phyloP scores from a whole-genome alignment of 2,113 vertebrate genomes.

The Trematocara marginatum region DNA sequence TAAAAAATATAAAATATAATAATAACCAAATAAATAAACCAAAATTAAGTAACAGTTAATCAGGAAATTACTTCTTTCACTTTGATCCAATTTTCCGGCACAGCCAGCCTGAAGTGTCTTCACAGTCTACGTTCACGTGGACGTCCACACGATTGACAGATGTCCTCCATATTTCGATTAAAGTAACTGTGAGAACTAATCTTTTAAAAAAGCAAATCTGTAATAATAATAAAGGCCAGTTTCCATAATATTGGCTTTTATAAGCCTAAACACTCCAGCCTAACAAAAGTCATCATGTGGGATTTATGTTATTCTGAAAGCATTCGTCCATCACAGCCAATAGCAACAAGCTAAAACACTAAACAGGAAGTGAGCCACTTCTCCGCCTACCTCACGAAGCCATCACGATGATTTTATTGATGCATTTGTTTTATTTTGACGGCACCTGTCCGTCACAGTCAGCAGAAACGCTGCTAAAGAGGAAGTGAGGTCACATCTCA shows the following conservation, averaged over 20 bases:
- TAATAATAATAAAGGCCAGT: not conserved
- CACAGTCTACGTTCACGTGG: too few species aligned
- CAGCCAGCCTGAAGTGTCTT: too few species aligned
- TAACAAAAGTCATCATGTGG: not conserved
- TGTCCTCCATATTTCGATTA: too few species aligned
- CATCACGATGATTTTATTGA: accelerated
- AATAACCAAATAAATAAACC: not conserved
- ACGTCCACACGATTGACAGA: too few species aligned
- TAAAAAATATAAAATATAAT: too few species aligned
- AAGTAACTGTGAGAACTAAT: too few species aligned
- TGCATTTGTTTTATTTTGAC: accelerated
- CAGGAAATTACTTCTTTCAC: too few species aligned
- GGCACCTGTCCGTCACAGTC: not conserved
- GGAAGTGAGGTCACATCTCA: not conserved
- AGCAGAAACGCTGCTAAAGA: not conserved
- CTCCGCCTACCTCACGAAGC: not conserved
- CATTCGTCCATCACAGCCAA: accelerated
- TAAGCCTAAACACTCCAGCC: not conserved
- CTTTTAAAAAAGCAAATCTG: not conserved
- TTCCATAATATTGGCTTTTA: not conserved
- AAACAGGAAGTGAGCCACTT: not conserved
- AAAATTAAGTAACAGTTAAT: not conserved
- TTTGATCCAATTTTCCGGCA: too few species aligned
- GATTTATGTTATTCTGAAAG: not conserved
- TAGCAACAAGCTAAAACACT: not conserved